Percentiles rank a stretch among this genome's conserved stretches.
phyloP scores from a whole-genome alignment of 1,140 invertebrate genomes.

The Notospermus geniculatus region DNA sequence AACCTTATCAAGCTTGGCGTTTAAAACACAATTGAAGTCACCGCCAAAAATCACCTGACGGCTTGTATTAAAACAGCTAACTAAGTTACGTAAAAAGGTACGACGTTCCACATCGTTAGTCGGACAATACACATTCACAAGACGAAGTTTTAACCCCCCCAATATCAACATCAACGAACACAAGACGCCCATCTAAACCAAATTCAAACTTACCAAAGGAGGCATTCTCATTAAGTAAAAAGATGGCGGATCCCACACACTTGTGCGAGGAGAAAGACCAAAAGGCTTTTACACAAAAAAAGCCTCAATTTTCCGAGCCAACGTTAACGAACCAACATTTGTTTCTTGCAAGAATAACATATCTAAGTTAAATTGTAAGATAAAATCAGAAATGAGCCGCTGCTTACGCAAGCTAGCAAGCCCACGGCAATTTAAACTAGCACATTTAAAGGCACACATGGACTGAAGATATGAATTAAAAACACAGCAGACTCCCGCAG shows the following conservation, averaged over 20 bases:
- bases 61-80: constrained; percentile 1
- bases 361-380: too few relatives aligned
- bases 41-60: neutral
- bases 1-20: constrained; percentile 3
- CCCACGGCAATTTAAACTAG: too few relatives aligned
- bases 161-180: constrained; percentile 4
- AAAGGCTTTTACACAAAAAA: neutral
- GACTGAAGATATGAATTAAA: too few relatives aligned
- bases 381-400: too few relatives aligned
- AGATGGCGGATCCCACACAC: constrained; percentile 4
- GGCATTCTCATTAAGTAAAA: neutral
- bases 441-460: too few relatives aligned
- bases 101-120: neutral
- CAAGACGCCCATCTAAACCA: constrained; percentile 10
- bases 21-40: constrained; percentile 14
- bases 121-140: constrained; percentile 14
- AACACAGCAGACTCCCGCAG: too few relatives aligned
- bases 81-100: neutral
- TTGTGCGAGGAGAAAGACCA: neutral
- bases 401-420: too few relatives aligned
- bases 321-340: too few relatives aligned
- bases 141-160: neutral
- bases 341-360: too few relatives aligned
- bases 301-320: too few relatives aligned
- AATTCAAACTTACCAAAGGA: neutral